Base-by-base conservation (phyloP, 2,888 invertebrate species). In the Adineta ricciae region DNA sequence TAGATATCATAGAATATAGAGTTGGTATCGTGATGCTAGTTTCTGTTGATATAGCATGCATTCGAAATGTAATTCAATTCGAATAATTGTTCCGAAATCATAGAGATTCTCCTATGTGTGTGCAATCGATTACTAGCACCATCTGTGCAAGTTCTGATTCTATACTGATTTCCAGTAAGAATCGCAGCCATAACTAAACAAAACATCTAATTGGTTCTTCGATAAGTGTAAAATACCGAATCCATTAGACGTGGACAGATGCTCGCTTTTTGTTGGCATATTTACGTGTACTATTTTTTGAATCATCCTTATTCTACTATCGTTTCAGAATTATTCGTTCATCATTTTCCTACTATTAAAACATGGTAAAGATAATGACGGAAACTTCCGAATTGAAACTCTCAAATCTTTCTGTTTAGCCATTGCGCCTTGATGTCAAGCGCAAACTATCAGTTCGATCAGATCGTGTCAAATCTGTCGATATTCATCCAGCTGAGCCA, bases 391-490 rank as follows among this genome's bases (percentile, higher is more conserved):
- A 52, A 24, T 21, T 1, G 3, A 3, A 52, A 52, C 24, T 5
- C 0, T 21, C 5, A 2, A 21, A 21, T 21, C 5, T 3, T 21
- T n/a, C 32, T 27, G 14, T 72, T 36, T 36, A 72, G 97, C 97
- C 97, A 88, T 93, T 98, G 87, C 94, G 96, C 90, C 92, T 99
- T 91, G 99, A 99, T 91, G 97, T 99, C 90, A 99, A 98, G 92
- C 94, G 98, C 90, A 96, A 96, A 91, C 92, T 99, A 90, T 95
- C 97, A 85, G 97, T 98, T 84, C 93, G 99, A 87, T 98, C 98
- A 16, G 99, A 99, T 91, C 93, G 99, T 88, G 98, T 99, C 84
- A 99, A 99, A 92, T 95, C 95, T 90, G 96, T 97, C 19, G 99
- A 99, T 91, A 93, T 98, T 88, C 99, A 99, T 91, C 97, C 98